phyloP scores from a whole-genome alignment of 1,140 invertebrate species.

The Sinella curviseta region DNA sequence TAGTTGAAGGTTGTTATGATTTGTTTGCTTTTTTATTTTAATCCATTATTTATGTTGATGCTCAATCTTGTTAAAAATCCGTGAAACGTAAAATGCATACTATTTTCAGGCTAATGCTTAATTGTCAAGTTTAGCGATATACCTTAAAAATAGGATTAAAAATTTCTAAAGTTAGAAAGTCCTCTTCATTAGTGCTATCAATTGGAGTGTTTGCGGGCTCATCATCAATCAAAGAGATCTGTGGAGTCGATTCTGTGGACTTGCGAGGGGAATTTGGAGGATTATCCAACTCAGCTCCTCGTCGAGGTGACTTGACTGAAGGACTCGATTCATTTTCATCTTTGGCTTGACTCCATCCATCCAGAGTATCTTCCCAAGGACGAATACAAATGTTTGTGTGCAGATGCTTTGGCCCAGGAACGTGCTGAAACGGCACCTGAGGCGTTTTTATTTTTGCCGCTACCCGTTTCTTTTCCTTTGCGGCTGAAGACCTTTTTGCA shows the following conservation, averaged over 20 bases:
- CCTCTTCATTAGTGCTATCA: too few relatives aligned
- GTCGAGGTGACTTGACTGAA: neutral
- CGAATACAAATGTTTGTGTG: conserved; percentile 23
- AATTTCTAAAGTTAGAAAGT: neutral
- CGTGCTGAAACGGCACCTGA: neutral
- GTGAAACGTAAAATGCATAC: too few relatives aligned
- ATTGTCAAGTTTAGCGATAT: too few relatives aligned
- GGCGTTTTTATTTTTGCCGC: neutral
- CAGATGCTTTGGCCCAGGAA: neutral
- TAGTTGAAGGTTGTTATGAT: too few relatives aligned
- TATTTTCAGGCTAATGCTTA: too few relatives aligned
- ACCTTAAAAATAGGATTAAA: neutral
- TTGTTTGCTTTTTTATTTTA: too few relatives aligned
- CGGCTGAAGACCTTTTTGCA: neutral
- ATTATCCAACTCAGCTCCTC: neutral
- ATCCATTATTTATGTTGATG: too few relatives aligned
- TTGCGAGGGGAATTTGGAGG: neutral
- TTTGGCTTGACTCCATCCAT: neutral
- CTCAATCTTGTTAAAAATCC: too few relatives aligned
- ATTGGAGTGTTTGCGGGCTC: neutral
- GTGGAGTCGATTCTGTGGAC: neutral
- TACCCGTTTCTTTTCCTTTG: too few relatives aligned
- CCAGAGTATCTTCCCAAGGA: neutral
- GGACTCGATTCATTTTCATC: neutral
- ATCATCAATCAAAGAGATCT: neutral